phyloP scores from a whole-genome alignment of 2,888 invertebrate genomes.

The Leptopilina syphax region DNA sequence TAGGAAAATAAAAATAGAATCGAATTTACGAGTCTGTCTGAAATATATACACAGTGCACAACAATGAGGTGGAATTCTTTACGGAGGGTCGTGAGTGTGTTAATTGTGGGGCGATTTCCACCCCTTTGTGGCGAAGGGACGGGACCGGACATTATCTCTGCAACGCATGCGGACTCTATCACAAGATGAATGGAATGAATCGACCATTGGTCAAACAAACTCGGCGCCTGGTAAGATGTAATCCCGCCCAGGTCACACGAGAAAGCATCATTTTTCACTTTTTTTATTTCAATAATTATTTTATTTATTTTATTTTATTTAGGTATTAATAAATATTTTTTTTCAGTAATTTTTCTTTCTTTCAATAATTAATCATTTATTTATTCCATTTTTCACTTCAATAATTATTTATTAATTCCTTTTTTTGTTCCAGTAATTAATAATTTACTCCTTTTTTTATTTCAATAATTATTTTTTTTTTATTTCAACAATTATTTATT shows the following conservation, averaged over 20 bases:
- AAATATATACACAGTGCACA: slow-evolving; percentile 68
- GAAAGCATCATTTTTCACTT: slow-evolving; percentile 9
- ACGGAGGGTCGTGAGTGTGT: slow-evolving; percentile 97
- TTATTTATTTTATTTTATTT: too few species aligned
- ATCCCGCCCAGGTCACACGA: slow-evolving; percentile 50
- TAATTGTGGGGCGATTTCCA: slow-evolving; percentile 97
- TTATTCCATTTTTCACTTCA: too few species aligned
- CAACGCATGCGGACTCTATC: slow-evolving; percentile 99
- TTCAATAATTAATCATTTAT: too few species aligned
- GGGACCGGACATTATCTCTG: slow-evolving; percentile 98
- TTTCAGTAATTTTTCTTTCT: too few species aligned
- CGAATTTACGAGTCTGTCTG: slow-evolving; percentile 47
- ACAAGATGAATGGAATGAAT: slow-evolving; percentile 98
- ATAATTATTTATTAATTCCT: too few species aligned
- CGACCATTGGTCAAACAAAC: slow-evolving; percentile 94
- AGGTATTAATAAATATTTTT: too few species aligned
- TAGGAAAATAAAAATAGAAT: slow-evolving; percentile 29
- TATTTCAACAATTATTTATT: too few species aligned
- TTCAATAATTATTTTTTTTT: too few species aligned
- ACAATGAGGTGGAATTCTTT: slow-evolving; percentile 75
- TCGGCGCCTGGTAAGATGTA: slow-evolving; percentile 90
- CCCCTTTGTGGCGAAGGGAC: slow-evolving; percentile 97
- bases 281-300: not conserved
- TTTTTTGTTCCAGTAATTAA: too few species aligned
- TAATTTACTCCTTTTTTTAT: too few species aligned